Evolutionary conservation across 2,113 vertebrate genomes (phyloP), one percentile per base, ranked within the genome.

Genomic region (Oreocharis arfaki): DNA sequence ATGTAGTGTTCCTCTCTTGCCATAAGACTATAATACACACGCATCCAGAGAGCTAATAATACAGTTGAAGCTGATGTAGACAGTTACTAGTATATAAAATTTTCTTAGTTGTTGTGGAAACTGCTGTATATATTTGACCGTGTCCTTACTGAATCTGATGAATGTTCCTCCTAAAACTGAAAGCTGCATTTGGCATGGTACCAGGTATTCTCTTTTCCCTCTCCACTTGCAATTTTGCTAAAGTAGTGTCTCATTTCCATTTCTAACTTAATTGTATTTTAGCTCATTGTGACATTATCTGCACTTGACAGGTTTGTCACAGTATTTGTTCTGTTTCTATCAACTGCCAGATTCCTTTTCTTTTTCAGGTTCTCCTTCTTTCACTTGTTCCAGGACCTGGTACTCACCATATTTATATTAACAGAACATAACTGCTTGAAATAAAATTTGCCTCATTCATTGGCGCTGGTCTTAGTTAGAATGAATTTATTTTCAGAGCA

Each of bases 251-350:
- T 95, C 89, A 96, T 97, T 97, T 97, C 79, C 81, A 95, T 97
- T 95, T 97, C 95, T 97, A 97, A 97, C 97, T 97, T 96, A 94
- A 89, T 70, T 95, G 56, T 94, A 81, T 95, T 93, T 94, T 84
- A 91, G 81, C 67, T 89, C 61, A 83, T 77, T 89, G 17, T 94
- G 94, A 78, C 22, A 21, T 26, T 90, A 91, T 94, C 81, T 91
- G 23, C 44, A 89, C 84, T 84, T 97, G 96, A 96, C 71, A 97
- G 74, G 92, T 97, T 87, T 95, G 87, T 98, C 94, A 96, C 70
- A 71, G 69, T 96, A 94, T 96, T 97, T 95, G 44, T 93, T 87
- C 94, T 92, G 61, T 89, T 93, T 91, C 87, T 87, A 92, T 92
- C 53, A 95, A 55, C 77, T 96, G 70, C 82, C 86, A 92, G 33